Base-by-base conservation (phyloP, 2,113 vertebrate genomes). In the Colius striatus region DNA sequence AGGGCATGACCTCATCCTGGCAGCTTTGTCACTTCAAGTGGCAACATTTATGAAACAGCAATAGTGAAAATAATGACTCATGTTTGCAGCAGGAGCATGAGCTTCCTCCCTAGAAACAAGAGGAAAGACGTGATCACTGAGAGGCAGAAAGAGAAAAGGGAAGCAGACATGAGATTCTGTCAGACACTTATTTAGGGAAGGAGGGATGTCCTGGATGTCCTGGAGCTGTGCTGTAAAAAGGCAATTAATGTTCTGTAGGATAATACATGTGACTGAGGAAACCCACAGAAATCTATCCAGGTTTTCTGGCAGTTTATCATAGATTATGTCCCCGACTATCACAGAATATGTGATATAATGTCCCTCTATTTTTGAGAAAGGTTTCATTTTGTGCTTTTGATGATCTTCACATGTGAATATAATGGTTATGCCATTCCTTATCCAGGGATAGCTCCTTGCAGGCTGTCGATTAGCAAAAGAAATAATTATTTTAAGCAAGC, bases 21-120 rank as follows among this genome's bases (percentile, higher is more conserved):
- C 20, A 47, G 16, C 29, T 89, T 66, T 58, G 23, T 38, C 48
- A 67, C 26, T n/a, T 48, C 32, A 41, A 57, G 15, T 13, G 41
- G 6, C 27, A 75, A 15, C 0, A 2, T 45, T 88, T 84, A 65
- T 20, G 29, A 78, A 90, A 75, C 6, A 30, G 23, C 0, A 0
- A 17, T 23, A 74, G 48, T 22, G 73, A 60, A 38, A 84, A 20
- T 7, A 26, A 50, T 48, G n/a, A 63, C 13, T 87, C 16, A 1
- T 27, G 4, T 61, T 76, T 4, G 13, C 38, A 72, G 43, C 17
- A 26, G 18, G 13, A 63, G 45, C 21, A 34, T 22, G 34, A 67
- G 8, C 3, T 74, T 81, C 29, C 41, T 77, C 22, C 22, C 20
- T 41, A 55, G 29, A 63, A 87, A 87, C 53, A 74, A 71, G 9